A percentile compares a stretch with the other conserved stretches of the same genome.
Evolutionary conservation across 2,888 invertebrate genomes (phyloP).

Genomic region (Drosophila monieri): DNA sequence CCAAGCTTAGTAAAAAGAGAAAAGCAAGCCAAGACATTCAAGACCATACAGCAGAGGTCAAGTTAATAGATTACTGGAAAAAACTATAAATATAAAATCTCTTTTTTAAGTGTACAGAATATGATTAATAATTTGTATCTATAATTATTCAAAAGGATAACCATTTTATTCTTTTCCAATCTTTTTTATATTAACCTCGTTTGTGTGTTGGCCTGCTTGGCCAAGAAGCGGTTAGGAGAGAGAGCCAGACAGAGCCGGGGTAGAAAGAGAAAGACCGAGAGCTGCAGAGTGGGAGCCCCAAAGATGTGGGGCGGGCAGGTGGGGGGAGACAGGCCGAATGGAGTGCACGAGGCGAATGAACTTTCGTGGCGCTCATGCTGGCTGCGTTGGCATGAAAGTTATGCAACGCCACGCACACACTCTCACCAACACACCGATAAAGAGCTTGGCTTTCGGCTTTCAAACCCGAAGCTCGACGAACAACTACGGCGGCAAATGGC

Average conservation of each 20-base stretch:
- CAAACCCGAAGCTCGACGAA: slow-evolving; percentile 30
- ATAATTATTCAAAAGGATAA: not conserved
- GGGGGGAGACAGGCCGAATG: slow-evolving; percentile 58
- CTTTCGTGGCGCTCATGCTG: slow-evolving; percentile 69
- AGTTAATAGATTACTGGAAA: not conserved
- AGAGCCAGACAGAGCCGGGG: slow-evolving; percentile 50
- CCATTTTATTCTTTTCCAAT: not conserved
- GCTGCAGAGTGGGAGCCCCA: slow-evolving; percentile 6
- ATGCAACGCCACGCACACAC: slow-evolving; percentile 77
- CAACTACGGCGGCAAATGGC: slow-evolving; percentile 17
- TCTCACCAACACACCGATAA: slow-evolving; percentile 31
- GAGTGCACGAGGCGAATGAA: slow-evolving; percentile 83
- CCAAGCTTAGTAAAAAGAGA: slow-evolving; percentile 65
- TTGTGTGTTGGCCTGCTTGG: slow-evolving; percentile 24
- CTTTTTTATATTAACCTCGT: not conserved
- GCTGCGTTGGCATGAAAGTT: slow-evolving; percentile 79
- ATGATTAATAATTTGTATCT: no score
- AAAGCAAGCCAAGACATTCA: slow-evolving; percentile 50
- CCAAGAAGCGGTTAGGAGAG: slow-evolving; percentile 48
- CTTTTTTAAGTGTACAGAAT: no score
- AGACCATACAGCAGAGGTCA: slow-evolving; percentile 14
- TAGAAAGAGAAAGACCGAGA: slow-evolving; percentile 19
- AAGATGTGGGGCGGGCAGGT: slow-evolving; percentile 5
- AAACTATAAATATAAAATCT: no score
- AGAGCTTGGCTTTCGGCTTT: slow-evolving; percentile 65